Evolutionary conservation across 64 coral and sea anemone species (phyloP), one percentile per base, ranked within the genome.

Genomic region (Stylophora pistillata): DNA sequence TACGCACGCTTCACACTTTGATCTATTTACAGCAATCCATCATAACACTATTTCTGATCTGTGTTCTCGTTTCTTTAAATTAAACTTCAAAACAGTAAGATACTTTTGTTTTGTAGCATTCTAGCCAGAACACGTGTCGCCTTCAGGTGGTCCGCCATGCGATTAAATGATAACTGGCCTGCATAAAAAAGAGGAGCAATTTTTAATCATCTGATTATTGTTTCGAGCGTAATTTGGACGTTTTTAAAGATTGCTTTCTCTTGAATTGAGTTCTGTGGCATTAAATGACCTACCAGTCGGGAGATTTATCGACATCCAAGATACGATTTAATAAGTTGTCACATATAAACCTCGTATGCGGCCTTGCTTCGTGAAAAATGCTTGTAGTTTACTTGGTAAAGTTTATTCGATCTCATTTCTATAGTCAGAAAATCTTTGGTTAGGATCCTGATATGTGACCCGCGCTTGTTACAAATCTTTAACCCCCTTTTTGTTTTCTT

Each of bases 61-160:
- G 32, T 21, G 15, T 78, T 53, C 52, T 78, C 75, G 28, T 5
- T 27, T 56, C 56, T 30, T 76, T 15, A 18, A 33, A 20, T 56
- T 79, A 60, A 10, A 78, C 21, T 4, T 21, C 0, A 75, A 78
- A 55, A 79, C 77, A 79, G 59, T 79, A 17, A 30, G 31, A 60
- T 27, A 47, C 64, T 21, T 55, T 55, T 28, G 75, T 78, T 78
- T 78, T 78, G 75, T 78, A 56, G 56, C 75, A 78, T n/a, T 78
- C 56, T 60, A 16, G 28, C 18, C 23, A 37, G 29, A 65, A 65
- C 78, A 82, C 78, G 78, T 82, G 78, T 64, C 37, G 37, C 37
- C 37, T 17, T 64, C 28, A 31, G 60, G 30, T 64, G 30, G 28
- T 32, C 63, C 60, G 2, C 9, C 28, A 14, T 23, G 58, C 57